Evolutionary conservation across 1,140 invertebrate genomes (phyloP), one percentile per base, ranked within the genome.

Genomic region (Uloborus diversus): DNA sequence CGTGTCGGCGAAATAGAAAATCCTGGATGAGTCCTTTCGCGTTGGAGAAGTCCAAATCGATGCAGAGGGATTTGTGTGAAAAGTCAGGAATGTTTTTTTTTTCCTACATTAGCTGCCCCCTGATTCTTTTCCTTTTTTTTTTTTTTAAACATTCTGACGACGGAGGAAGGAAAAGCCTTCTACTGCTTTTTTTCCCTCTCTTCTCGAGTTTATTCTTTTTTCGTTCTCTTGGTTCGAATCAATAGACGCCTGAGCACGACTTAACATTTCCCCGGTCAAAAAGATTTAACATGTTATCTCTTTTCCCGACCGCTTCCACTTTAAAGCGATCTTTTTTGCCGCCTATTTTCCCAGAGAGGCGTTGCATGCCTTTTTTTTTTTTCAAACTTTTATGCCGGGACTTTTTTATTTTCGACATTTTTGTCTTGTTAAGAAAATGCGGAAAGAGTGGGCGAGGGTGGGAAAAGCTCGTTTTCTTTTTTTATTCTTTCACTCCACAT

Each of bases 61-160:
- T 64, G 61, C 33, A 7, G n/a, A 64, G 61, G 61, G 61, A 64
- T 64, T 64, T 64, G 61, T 42, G 61, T 42, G 61, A 64, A 64
- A 64, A 64, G 61, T 42, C 61, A 42, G 32, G 33, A 64, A 9
- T 37, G 61, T 59, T 28, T 28, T 28, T 53, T 23, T 30, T 13
- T 30, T 30, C 56, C 25, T 28, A 59, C 56, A 59, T 59, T 59
- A 59, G 28, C 27, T 25, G 13, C n/a, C 56, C 25, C 56, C 56
- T n/a, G n/a, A n/a, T n/a, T n/a, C n/a, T n/a, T n/a, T n/a, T n/a
- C n/a, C n/a, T n/a, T n/a, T n/a, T 42, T 42, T 4, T 53, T 37
- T 64, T 25, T 35, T 37, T 64, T 64, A 37, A 37, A 37, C 42
- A n/a, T 35, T 37, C 33, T 23, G 23, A 25, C 30, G 61, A 42